Percentiles rank a stretch among this genome's conserved stretches.
Conservation (phyloP, 2,888 invertebrate genomes). For the Endotricha flammealis region DNA sequence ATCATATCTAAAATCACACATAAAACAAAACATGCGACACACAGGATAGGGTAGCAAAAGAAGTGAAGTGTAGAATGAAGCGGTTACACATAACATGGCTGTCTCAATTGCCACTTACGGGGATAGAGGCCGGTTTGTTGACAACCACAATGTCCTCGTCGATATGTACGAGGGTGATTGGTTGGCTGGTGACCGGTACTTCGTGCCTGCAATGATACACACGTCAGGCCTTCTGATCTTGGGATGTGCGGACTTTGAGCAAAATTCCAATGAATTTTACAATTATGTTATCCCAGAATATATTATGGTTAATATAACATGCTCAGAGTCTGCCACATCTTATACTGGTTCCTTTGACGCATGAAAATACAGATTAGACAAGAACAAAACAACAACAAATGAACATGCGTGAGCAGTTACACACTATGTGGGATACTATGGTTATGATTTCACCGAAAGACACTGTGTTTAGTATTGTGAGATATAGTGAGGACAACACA, state of each 20-base stretch:
- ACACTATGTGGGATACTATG: conserved; percentile 23
- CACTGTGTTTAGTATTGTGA: conserved; percentile 13
- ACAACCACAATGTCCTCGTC: conserved; percentile 99
- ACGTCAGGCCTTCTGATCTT: conserved; percentile 56
- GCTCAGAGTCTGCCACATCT: conserved; percentile 48
- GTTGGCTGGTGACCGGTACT: conserved; percentile 97
- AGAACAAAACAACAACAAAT: conserved; percentile 59
- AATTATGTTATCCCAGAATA: conserved; percentile 4
- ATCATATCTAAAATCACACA: no score
- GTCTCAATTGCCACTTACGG: conserved; percentile 96
- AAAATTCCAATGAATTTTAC: conserved; percentile 17
- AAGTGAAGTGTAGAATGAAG: conserved; percentile 65
- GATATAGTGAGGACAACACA: conserved; percentile 5
- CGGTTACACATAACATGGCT: conserved; percentile 85
- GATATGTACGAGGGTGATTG: conserved; percentile 98
- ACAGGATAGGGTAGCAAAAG: conserved; percentile 26
- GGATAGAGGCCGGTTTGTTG: conserved; percentile 99
- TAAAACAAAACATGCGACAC: conserved; percentile 30
- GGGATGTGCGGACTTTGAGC: conserved; percentile 39
- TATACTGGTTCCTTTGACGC: conserved; percentile 43
- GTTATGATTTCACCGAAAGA: conserved; percentile 17
- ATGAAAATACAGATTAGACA: conserved; percentile 50
- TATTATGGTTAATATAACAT: conserved; percentile 19
- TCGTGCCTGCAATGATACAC: conserved; percentile 92
- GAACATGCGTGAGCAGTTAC: conserved; percentile 60